phyloP scores from a whole-genome alignment of 2,888 invertebrate genomes.

The Caenorhabditis sp. region DNA sequence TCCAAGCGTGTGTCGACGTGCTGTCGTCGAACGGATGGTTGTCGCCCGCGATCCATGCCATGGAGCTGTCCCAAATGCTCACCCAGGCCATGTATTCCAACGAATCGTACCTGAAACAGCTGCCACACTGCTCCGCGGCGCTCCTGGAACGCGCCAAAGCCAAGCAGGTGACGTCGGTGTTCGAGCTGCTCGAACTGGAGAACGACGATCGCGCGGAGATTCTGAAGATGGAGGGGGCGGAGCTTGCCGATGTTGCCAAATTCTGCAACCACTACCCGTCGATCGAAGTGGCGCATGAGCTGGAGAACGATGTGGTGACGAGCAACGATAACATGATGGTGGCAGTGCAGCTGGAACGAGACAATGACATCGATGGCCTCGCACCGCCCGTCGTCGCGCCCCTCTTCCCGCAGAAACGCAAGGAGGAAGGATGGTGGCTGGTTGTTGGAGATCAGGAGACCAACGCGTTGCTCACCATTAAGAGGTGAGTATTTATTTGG shows the following conservation, averaged over 20 bases:
- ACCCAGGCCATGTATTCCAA: constrained; percentile 99
- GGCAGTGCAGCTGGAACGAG: constrained; percentile 93
- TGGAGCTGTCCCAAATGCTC: constrained; percentile 99
- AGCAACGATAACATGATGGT: constrained; percentile 93
- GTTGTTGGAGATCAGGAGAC: constrained; percentile 97
- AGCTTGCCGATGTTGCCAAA: constrained; percentile 98
- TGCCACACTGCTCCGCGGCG: constrained; percentile 95
- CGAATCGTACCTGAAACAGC: constrained; percentile 96
- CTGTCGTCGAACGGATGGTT: constrained; percentile 94
- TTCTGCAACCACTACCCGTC: constrained; percentile 99
- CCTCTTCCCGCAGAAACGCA: constrained; percentile 91
- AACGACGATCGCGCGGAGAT: constrained; percentile 88
- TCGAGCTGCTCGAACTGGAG: constrained; percentile 96
- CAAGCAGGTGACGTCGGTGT: constrained; percentile 92
- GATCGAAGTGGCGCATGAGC: constrained; percentile 95
- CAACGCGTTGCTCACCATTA: constrained; percentile 96
- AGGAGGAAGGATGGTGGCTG: constrained; percentile 91
- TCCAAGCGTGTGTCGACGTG: constrained; percentile 92
- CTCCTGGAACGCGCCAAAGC: constrained; percentile 94
- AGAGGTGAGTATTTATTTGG: constrained; percentile 86
- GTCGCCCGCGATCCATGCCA: constrained; percentile 97
- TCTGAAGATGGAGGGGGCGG: constrained; percentile 88
- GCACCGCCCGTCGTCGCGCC: constrained; percentile 94
- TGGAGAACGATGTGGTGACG: constrained; percentile 89
- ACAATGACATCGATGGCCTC: constrained; percentile 93